Evolutionary conservation across 1,140 invertebrate genomes (phyloP).

Genomic region (Ooceraea biroi): DNA sequence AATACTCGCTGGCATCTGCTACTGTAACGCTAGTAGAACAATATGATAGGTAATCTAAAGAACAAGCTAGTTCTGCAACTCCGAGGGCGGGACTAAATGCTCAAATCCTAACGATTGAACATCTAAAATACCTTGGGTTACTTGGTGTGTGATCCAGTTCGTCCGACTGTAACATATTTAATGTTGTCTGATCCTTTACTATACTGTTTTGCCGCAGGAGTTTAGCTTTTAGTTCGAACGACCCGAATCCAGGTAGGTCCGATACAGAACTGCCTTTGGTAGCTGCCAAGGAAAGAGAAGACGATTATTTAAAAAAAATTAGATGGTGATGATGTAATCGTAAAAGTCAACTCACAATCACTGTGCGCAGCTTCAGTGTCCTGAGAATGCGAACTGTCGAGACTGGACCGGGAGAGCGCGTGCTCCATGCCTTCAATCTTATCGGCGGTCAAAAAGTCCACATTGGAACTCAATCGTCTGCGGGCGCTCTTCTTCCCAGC

Average conservation of each 20-base stretch:
- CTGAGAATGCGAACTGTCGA: constrained; percentile 85
- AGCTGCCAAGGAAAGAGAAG: constrained; percentile 71
- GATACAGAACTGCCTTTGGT: constrained; percentile 84
- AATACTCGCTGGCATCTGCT: constrained; percentile 47
- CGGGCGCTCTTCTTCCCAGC: constrained; percentile 89
- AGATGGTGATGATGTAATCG: neutral
- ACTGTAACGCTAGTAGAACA: constrained; percentile 48
- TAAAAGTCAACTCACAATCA: constrained; percentile 79
- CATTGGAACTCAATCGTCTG: constrained; percentile 83
- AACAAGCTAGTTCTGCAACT: constrained; percentile 46
- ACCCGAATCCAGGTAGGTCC: constrained; percentile 83
- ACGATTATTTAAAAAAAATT: neutral
- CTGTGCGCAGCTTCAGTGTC: constrained; percentile 83
- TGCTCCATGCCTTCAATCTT: constrained; percentile 82
- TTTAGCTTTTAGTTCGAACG: constrained; percentile 82
- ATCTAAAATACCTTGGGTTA: constrained; percentile 80
- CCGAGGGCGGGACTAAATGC: constrained; percentile 48
- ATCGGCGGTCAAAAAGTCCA: constrained; percentile 78
- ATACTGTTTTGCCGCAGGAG: constrained; percentile 84
- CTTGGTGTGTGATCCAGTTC: constrained; percentile 81
- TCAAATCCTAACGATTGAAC: constrained; percentile 21
- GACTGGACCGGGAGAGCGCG: constrained; percentile 83
- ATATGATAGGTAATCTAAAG: constrained; percentile 44
- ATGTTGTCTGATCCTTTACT: constrained; percentile 80
- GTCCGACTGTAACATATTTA: constrained; percentile 78